These are phyloP conservation scores for Podarcis muralis DNA, from an alignment of 2,113 vertebrate species.

Conservation along the genomic window DNA sequence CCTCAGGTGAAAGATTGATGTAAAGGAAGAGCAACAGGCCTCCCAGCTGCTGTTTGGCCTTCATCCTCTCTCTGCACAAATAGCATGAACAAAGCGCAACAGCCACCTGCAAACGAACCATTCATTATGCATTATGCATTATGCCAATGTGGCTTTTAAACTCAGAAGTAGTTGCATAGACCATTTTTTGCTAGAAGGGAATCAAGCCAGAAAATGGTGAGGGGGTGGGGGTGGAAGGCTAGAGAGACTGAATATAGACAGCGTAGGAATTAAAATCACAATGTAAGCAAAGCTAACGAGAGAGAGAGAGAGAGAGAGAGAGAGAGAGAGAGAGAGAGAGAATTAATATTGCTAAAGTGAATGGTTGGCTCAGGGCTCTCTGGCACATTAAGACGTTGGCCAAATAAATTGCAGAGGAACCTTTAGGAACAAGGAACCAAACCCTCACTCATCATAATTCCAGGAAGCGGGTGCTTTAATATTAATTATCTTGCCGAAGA, in stretches of 20 bases:
- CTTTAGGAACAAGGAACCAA: background rate
- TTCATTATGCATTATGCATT: too few species aligned
- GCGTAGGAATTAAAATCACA: background rate
- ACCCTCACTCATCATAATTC: background rate
- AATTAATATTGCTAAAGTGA: constrained; percentile 59
- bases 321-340: constrained; percentile 43
- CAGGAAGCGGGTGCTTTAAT: background rate
- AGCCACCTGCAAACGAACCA: background rate
- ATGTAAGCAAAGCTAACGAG: constrained; percentile 22
- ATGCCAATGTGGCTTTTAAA: background rate
- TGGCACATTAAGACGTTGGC: constrained; percentile 24
- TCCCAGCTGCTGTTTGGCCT: background rate
- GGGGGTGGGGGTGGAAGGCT: background rate
- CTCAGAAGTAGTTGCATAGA: background rate
- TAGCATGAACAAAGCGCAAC: background rate
- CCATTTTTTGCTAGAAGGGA: constrained; percentile 6
- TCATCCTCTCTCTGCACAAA: background rate
- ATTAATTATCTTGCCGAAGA: background rate
- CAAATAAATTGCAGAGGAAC: constrained; percentile 36
- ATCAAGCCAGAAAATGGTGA: background rate
- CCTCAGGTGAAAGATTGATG: background rate
- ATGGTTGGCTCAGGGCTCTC: constrained; percentile 47
- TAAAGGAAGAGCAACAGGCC: background rate
- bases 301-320: constrained; percentile 39
- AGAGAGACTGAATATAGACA: background rate